phyloP scores from a whole-genome alignment of 2,888 invertebrate genomes.

The Chaetoderma sp. region DNA sequence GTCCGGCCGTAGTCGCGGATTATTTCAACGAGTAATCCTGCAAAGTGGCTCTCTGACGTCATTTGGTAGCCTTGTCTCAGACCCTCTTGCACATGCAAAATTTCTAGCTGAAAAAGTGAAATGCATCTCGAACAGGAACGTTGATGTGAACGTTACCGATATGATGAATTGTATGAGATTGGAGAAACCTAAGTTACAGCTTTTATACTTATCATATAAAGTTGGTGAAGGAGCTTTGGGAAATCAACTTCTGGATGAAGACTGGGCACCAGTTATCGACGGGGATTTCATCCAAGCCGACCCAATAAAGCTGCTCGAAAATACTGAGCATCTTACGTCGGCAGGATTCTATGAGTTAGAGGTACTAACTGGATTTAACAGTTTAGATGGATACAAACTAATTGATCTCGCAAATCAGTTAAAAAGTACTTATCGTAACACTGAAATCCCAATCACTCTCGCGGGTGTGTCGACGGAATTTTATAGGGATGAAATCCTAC shows the following conservation, averaged over 20 bases:
- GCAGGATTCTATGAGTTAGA: neutral
- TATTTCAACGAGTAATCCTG: slow-evolving; percentile 45
- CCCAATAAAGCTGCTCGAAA: neutral
- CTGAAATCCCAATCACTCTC: neutral
- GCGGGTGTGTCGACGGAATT: neutral
- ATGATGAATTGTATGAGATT: neutral
- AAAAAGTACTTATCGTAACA: neutral
- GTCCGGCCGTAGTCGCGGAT: slow-evolving; percentile 39
- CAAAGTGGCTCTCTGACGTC: slow-evolving; percentile 43
- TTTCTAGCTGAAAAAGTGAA: neutral
- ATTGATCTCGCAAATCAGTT: too few relatives aligned
- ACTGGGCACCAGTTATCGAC: neutral
- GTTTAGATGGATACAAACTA: neutral
- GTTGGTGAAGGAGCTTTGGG: neutral
- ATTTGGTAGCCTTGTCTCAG: neutral
- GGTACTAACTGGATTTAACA: neutral
- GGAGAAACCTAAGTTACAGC: neutral
- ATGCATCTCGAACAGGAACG: neutral
- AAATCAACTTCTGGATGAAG: neutral
- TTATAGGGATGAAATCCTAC: neutral
- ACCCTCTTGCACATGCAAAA: neutral
- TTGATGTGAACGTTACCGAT: neutral
- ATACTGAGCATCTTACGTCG: neutral
- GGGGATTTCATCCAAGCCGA: neutral
- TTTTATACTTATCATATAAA: neutral